Evolutionary conservation across 2,797 vertebrate genomes (phyloP), one percentile per base, ranked within the genome.

Genomic region (Danio tinwini): DNA sequence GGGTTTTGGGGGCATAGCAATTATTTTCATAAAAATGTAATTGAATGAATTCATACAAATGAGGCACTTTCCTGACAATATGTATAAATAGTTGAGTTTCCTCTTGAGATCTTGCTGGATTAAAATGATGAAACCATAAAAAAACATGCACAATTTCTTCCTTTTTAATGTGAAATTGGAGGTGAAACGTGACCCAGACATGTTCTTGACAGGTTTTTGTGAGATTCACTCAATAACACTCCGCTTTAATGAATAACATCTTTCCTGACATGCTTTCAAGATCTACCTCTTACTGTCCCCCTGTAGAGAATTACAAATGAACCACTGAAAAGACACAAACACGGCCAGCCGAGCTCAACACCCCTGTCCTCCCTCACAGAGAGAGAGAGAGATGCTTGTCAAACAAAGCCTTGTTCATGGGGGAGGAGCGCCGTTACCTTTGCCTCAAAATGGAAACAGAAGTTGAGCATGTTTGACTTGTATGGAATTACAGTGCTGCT

Each of bases 381-480:
- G 52, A 76, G 49, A 65, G 63, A 55, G 52, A 76, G 49, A 69
- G 67, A 45, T 72, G 68, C 58, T 74, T 77, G 72, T 84, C 83
- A 83, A 80, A 87, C 83, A 86, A 81, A 88, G 76, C 65, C 62
- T 55, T 77, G 78, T 85, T 86, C 72, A 83, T 73, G 82, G 70
- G 69, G 81, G 81, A 77, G 75, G 78, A 58, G 68, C 9, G 64
- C 5, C 37, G 81, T 73, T 79, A 82, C 80, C 76, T 77, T 68
- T 68, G 78, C 74, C 81, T 78, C 71, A 87, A 88, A 88, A 82
- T 88, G 86, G 85, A 88, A 85, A 84, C 85, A 86, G 87, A 82
- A 87, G 86, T 84, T 71, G 62, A 81, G 81, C 39, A 61, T 88
- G 83, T 90, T 88, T 90, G 81, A 82, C 85, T 88, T 84, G 86